Evolutionary conservation across 2,113 vertebrate species (phyloP).

Genomic region (Ammodytes marinus): DNA sequence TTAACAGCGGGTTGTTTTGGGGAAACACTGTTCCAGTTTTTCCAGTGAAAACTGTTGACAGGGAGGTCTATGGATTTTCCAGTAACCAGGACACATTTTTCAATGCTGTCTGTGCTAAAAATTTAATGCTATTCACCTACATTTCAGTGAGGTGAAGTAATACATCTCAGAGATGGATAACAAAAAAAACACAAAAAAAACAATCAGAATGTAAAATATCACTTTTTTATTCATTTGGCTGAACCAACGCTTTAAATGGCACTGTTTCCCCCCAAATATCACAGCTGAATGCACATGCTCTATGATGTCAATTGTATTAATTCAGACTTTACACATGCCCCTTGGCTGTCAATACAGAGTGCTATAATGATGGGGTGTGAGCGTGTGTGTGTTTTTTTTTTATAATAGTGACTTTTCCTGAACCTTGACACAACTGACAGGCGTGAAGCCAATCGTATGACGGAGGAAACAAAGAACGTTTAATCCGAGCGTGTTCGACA

Average conservation of each 20-base stretch:
- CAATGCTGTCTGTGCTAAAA: neutral
- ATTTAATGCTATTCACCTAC: neutral
- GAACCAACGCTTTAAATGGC: neutral
- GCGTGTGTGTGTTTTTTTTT: neutral
- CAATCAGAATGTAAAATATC: neutral
- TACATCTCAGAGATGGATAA: neutral
- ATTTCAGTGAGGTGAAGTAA: neutral
- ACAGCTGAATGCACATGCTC: neutral
- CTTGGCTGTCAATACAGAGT: neutral
- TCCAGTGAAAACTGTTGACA: constrained; percentile 14
- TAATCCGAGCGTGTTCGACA: constrained; percentile 66
- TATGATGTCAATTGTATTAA: neutral
- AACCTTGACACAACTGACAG: constrained; percentile 31
- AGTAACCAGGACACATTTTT: neutral
- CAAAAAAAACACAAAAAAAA: neutral
- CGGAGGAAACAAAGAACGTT: constrained; percentile 58
- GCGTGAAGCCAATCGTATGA: constrained; percentile 33
- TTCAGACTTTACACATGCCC: neutral
- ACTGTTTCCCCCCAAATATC: neutral
- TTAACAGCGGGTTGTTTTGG: neutral
- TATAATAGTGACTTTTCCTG: constrained; percentile 11
- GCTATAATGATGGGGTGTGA: neutral
- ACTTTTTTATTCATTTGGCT: neutral
- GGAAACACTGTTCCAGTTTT: neutral
- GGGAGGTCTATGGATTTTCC: constrained; percentile 12